These are phyloP conservation scores for Oceanodroma leucorhoa DNA, from an alignment of 2,797 vertebrate species.

Conservation along the genomic window DNA sequence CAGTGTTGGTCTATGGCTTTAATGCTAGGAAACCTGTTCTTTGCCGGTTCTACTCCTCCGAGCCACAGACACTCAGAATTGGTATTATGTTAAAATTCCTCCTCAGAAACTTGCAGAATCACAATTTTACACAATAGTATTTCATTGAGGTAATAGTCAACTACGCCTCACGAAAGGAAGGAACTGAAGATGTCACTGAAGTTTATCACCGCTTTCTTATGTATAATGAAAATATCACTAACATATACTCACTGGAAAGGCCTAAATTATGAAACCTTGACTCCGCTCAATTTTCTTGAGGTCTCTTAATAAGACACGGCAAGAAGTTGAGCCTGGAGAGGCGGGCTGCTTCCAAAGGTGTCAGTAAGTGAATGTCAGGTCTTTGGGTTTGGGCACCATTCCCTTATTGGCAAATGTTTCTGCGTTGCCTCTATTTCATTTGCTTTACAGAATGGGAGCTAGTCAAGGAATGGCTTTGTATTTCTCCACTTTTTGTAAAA, in stretches of 20 bases:
- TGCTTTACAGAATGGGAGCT: not conserved
- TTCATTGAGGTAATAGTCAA: not conserved
- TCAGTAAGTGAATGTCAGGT: not conserved
- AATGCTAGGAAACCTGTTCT: not conserved
- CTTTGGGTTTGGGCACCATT: not conserved
- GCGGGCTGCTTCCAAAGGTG: not conserved
- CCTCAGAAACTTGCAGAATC: not conserved
- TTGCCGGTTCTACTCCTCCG: not conserved
- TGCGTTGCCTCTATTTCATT: not conserved
- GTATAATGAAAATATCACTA: not conserved
- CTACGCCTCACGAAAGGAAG: not conserved
- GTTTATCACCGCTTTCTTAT: not conserved
- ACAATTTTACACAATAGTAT: not conserved
- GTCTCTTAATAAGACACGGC: accelerated
- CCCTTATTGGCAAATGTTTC: not conserved
- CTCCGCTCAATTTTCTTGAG: not conserved
- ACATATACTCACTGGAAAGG: not conserved
- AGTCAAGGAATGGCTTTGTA: not conserved
- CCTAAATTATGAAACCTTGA: not conserved
- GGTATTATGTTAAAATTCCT: not conserved
- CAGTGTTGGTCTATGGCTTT: not conserved
- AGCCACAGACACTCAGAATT: not conserved
- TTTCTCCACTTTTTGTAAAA: not conserved
- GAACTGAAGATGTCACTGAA: not conserved
- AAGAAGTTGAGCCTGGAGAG: not conserved